Evolutionary conservation across 2,113 vertebrate species (phyloP), one percentile per base, ranked within the genome.

Genomic region (Notothenia rossii): DNA sequence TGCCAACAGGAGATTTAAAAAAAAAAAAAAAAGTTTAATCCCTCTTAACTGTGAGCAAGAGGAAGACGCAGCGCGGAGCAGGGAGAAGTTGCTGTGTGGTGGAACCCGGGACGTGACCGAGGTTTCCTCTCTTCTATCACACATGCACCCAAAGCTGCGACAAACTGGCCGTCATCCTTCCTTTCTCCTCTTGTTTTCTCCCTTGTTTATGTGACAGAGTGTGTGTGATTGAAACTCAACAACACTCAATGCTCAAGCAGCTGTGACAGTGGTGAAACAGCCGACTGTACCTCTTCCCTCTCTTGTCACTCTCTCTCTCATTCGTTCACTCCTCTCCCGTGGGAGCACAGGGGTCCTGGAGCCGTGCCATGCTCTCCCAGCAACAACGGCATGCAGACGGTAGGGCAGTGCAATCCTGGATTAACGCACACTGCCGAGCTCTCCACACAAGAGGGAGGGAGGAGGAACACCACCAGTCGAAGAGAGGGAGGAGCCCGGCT

Each of bases 381-480:
- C 89, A 90, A 92, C 77, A 45, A 92, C 75, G 86, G 89, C 91
- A 91, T 81, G 90, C 87, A 91, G 88, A 92, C 82, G 87, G 87
- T 90, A 90, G 91, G 89, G 84, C 91, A 93, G 88, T 68, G 73
- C 92, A 92, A 91, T 87, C 91, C 69, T 75, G 92, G 92, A 92
- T 93, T 94, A 94, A 93, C 75, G 50, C 78, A 75, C 87, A 61
- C 89, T 81, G 82, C 83, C 77, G 85, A 91, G 84, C 87, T 82
- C 88, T 83, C 87, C 55, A 33, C 85, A 62, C 84, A 82, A 79
- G 82, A 82, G 86, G 82, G 87, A 84, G 87, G 86, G 86, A 85
- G 85, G 68, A 86, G 70, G 76, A 81, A 79, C 83, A 60, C 68
- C 76, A 83, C 46, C 73, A 76, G 88, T 85, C 81, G 84, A 84